Percentiles rank a stretch among this genome's conserved stretches.
Evolutionary conservation across 2,888 invertebrate genomes (phyloP).

Genomic region (Nasonia oneida): DNA sequence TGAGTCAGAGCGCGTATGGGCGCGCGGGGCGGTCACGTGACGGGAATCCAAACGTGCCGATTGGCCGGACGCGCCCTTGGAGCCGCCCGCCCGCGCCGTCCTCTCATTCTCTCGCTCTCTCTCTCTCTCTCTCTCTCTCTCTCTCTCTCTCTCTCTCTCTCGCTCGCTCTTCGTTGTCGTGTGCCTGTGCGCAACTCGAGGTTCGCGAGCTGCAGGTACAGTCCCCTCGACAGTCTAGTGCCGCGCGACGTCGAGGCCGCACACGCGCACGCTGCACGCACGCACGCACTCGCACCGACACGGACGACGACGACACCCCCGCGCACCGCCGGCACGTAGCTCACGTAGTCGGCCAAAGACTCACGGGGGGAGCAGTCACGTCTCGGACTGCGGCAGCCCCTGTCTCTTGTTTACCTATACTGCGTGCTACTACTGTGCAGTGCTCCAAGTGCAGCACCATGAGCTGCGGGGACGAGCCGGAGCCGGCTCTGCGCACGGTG

Average conservation of each 20-base stretch:
- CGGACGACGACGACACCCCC: neutral
- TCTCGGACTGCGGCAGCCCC: neutral
- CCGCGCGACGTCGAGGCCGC: slow-evolving; percentile 39
- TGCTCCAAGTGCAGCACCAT: neutral
- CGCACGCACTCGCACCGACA: neutral
- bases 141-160: slow-evolving; percentile 8
- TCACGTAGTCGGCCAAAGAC: slow-evolving; percentile 5
- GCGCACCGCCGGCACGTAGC: neutral
- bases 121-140: slow-evolving; percentile 34
- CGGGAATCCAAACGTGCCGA: slow-evolving; percentile 51
- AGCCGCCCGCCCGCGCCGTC: slow-evolving; percentile 29
- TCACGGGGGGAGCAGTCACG: slow-evolving; percentile 31
- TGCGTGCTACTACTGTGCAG: neutral
- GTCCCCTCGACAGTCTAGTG: slow-evolving; percentile 57
- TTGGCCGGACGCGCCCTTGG: slow-evolving; percentile 60
- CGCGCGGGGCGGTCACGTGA: slow-evolving; percentile 61
- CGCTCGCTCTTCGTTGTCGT: slow-evolving; percentile 28
- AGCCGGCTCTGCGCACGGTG: neutral
- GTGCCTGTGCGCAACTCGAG: neutral
- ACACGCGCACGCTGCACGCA: neutral
- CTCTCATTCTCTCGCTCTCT: slow-evolving; percentile 7
- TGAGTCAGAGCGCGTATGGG: slow-evolving; percentile 31
- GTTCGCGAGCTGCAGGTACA: slow-evolving; percentile 40
- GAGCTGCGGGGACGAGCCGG: neutral
- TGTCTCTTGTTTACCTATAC: neutral